phyloP scores from a whole-genome alignment of 2,888 invertebrate species.

The Oxyscelio sp. region DNA sequence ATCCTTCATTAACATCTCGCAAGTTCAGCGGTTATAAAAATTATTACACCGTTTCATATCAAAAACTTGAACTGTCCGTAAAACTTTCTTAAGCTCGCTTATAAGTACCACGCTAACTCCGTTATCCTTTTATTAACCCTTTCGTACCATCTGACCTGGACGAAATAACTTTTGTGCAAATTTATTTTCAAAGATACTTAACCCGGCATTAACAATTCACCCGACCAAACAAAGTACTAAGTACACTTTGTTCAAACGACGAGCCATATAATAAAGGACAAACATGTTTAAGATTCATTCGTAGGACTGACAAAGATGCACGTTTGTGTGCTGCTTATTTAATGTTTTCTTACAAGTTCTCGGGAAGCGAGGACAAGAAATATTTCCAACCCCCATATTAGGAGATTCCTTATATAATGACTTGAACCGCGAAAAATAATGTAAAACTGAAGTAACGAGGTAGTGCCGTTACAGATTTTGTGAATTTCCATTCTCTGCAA shows the following conservation, averaged over 20 bases:
- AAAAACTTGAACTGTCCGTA: slow-evolving; percentile 26
- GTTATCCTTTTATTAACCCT: slow-evolving; percentile 25
- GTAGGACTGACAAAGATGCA: slow-evolving; percentile 20
- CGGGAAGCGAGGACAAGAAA: no score
- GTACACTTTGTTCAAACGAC: neutral
- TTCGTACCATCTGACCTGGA: neutral
- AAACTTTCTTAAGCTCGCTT: slow-evolving; percentile 18
- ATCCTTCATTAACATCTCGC: neutral
- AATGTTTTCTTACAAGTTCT: slow-evolving; percentile 27
- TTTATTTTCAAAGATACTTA: slow-evolving; percentile 34
- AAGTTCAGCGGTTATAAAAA: slow-evolving; percentile 4
- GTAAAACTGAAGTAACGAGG: slow-evolving; percentile 57
- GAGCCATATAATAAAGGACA: slow-evolving; percentile 16
- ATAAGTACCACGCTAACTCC: slow-evolving; percentile 18
- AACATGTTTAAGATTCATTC: slow-evolving; percentile 28
- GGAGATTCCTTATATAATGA: slow-evolving; percentile 43
- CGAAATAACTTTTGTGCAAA: slow-evolving; percentile 13
- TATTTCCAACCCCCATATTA: no score
- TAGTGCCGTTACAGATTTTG: slow-evolving; percentile 53
- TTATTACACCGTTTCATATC: neutral
- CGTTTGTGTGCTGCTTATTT: slow-evolving; percentile 48
- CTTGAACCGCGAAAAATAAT: slow-evolving; percentile 40
- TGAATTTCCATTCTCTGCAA: slow-evolving; percentile 56
- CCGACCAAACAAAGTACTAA: slow-evolving; percentile 21
- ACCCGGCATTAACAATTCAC: slow-evolving; percentile 18